Percentiles rank a stretch among this genome's conserved stretches.
These are phyloP conservation scores for Micropterix aruncella DNA, from an alignment of 2,888 invertebrate genomes.

Conservation along the genomic window DNA sequence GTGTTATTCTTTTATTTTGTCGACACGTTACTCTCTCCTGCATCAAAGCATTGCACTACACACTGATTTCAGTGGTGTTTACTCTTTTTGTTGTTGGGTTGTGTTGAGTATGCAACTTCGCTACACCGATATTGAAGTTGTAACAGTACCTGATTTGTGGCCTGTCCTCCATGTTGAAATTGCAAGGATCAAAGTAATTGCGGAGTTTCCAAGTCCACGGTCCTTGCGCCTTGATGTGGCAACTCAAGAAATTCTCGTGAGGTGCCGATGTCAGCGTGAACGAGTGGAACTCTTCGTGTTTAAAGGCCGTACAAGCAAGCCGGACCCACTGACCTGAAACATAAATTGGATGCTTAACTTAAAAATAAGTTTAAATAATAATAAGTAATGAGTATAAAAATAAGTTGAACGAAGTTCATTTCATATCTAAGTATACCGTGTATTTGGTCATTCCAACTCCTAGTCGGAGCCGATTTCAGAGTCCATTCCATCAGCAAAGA, in stretches of 20 bases:
- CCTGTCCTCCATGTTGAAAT: conserved; percentile 73
- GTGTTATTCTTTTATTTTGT: too few species aligned
- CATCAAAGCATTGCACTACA: too few species aligned
- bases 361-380: not conserved
- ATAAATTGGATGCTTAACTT: not conserved
- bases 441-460: too few species aligned
- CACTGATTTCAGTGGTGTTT: too few species aligned
- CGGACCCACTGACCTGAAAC: conserved; percentile 80
- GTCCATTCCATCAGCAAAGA: too few species aligned
- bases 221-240: conserved; percentile 82
- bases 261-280: conserved; percentile 93
- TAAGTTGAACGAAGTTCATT: not conserved
- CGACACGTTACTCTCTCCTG: too few species aligned
- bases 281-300: conserved; percentile 84
- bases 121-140: too few species aligned
- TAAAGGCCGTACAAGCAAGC: conserved; percentile 79
- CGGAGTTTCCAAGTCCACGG: conserved; percentile 97
- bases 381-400: not conserved
- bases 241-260: conserved; percentile 87
- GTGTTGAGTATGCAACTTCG: too few species aligned
- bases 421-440: too few species aligned
- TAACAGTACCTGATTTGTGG: conserved; percentile 62
- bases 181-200: conserved; percentile 88
- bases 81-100: too few species aligned
- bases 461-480: too few species aligned